Evolutionary conservation across 2,113 vertebrate species (phyloP), one percentile per base, ranked within the genome.

Genomic region (Regulus satrapa): DNA sequence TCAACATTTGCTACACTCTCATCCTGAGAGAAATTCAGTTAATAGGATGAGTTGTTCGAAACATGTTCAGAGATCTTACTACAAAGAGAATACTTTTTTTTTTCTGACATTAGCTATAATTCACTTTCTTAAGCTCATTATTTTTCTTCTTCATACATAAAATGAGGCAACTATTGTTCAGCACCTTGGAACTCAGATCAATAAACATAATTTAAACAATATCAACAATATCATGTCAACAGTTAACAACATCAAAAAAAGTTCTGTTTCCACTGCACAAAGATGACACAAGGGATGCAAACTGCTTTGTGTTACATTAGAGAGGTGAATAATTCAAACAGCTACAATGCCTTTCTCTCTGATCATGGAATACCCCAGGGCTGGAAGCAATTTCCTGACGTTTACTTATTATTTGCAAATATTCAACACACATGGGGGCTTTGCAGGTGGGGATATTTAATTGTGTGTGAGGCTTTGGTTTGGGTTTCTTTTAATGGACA

Each of bases 321-420:
- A 88, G 85, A 92, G 85, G 88, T 95, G 92, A 97, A 96, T 95
- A 94, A 94, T 96, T 92, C 89, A 93, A 63, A 80, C 32, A 79
- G 25, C 55, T 79, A 69, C 81, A 95, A 69, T 48, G 71, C 34
- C 62, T 95, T 75, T 82, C 59, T 62, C 88, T 95, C 83, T 94
- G 82, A 95, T 90, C 79, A 68, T 41, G 45, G 56, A 88, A 88
- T 61, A 86, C n/a, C 10, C 56, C 48, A 86, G 75, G 54, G 75
- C 52, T 77, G 61, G 59, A 85, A 92, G 59, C 7, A 4, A 96
- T 88, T 97, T 90, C 66, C 40, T 86, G 43, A 75, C 52, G 78
- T 77, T 86, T 88, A 95, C 40, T 88, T 62, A 56, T 66, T 94
- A 77, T 84, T 71, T 77, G 59, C 84, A 85, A 94, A 62, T 63